phyloP scores from a whole-genome alignment of 2,888 invertebrate species.

The Patella caerulea region DNA sequence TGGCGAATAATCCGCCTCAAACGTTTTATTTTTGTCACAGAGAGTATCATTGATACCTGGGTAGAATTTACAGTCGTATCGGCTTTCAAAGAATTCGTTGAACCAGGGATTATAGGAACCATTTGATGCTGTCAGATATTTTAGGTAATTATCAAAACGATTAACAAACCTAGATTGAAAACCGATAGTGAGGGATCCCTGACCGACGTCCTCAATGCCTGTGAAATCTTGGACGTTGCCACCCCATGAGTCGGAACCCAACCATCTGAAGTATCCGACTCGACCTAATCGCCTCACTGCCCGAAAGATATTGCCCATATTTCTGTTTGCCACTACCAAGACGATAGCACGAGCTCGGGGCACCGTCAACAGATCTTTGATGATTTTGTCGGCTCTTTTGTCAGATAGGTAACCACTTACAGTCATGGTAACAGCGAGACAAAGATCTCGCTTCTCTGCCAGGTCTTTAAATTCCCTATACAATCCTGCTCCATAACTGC shows the following conservation, averaged over 20 bases:
- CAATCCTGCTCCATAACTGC: constrained; percentile 41
- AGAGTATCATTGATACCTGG: not conserved
- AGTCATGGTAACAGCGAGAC: no score
- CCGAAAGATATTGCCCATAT: no score
- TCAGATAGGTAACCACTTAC: no score
- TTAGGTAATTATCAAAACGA: constrained; percentile 17
- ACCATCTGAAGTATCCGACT: constrained; percentile 39
- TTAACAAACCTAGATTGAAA: constrained; percentile 28
- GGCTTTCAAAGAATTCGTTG: constrained; percentile 9
- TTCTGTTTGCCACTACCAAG: no score
- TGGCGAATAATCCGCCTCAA: constrained; percentile 24
- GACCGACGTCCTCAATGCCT: constrained; percentile 32
- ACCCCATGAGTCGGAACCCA: constrained; percentile 48
- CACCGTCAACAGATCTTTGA: no score
- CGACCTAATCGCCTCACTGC: no score
- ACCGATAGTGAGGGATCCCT: constrained; percentile 38
- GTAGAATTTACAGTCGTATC: constrained; percentile 6
- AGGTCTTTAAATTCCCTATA: constrained; percentile 2
- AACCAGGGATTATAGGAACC: constrained; percentile 25
- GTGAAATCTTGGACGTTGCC: constrained; percentile 37
- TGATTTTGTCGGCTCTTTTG: no score
- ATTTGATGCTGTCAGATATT: constrained; percentile 1
- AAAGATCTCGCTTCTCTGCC: no score
- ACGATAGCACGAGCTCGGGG: no score
- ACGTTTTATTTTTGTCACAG: not conserved